Conservation (phyloP, 2,113 vertebrate species). For the Nothocercus julius region DNA sequence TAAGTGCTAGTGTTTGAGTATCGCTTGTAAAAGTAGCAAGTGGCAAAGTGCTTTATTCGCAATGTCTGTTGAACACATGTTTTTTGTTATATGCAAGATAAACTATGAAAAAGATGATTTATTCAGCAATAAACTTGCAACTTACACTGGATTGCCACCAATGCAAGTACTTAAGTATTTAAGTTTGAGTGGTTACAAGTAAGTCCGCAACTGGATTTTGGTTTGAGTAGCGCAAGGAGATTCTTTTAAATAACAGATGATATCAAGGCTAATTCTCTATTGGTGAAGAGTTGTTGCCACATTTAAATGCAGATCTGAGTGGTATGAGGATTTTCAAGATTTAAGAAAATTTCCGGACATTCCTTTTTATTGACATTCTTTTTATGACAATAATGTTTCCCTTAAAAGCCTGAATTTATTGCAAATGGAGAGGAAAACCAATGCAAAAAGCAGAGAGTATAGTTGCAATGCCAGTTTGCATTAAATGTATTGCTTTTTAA, state of each 20-base stretch:
- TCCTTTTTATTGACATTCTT: not conserved
- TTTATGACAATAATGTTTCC: not conserved
- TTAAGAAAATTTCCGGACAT: not conserved
- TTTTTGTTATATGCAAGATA: not conserved
- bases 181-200: conserved; percentile 30
- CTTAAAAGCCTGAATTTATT: not conserved
- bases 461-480: accelerated
- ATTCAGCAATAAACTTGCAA: not conserved
- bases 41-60: not conserved
- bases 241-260: not conserved
- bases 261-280: not conserved
- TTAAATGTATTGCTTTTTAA: not conserved
- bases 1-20: not conserved
- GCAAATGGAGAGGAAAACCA: not conserved
- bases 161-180: not conserved
- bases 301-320: not conserved
- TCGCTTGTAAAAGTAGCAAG: not conserved
- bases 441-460: not conserved
- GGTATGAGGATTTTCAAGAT: not conserved
- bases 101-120: not conserved
- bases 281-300: not conserved
- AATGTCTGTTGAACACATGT: not conserved
- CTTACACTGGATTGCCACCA: not conserved
- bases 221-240: conserved; percentile 10
- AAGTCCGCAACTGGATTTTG: conserved; percentile 38